A percentile compares a stretch with the other conserved stretches of the same genome.
Conservation (phyloP, 2,888 invertebrate species). For the Xylocampa areola region DNA sequence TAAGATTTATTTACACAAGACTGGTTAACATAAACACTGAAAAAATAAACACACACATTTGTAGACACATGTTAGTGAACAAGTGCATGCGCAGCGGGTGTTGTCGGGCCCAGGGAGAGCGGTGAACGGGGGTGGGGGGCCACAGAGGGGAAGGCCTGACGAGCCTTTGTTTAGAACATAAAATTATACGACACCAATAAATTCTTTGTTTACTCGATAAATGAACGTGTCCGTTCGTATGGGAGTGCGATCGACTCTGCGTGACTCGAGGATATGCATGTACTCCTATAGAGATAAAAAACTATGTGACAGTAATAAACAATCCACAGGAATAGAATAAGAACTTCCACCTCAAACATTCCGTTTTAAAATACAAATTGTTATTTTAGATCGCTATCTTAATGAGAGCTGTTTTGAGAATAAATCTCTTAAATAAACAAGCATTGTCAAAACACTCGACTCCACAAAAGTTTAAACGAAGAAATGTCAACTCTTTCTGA, state of each 20-base stretch:
- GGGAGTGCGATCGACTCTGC: constrained; percentile 73
- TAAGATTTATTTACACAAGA: constrained; percentile 76
- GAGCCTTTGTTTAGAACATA: constrained; percentile 88
- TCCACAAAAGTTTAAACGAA: constrained; percentile 80
- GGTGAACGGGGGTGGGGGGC: constrained; percentile 45
- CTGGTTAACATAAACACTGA: constrained; percentile 79
- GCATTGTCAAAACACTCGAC: constrained; percentile 85
- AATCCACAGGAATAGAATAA: constrained; percentile 41
- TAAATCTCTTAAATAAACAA: constrained; percentile 82
- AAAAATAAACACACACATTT: constrained; percentile 84
- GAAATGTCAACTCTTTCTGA: constrained; percentile 86
- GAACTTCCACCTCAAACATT: constrained; percentile 27
- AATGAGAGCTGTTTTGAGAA: constrained; percentile 68
- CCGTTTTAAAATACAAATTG: constrained; percentile 48
- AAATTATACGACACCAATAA: constrained; percentile 89
- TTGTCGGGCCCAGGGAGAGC: constrained; percentile 43
- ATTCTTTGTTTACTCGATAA: constrained; percentile 87
- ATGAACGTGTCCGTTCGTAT: constrained; percentile 79
- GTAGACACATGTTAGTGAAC: constrained; percentile 81
- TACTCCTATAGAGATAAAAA: constrained; percentile 54
- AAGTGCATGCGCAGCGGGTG: constrained; percentile 83
- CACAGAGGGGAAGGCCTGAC: constrained; percentile 65
- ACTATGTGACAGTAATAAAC: constrained; percentile 53
- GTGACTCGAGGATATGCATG: constrained; percentile 66
- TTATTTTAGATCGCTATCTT: constrained; percentile 71